Evolutionary conservation across 2,888 invertebrate species (phyloP).

Genomic region (Alloplasta piceator): DNA sequence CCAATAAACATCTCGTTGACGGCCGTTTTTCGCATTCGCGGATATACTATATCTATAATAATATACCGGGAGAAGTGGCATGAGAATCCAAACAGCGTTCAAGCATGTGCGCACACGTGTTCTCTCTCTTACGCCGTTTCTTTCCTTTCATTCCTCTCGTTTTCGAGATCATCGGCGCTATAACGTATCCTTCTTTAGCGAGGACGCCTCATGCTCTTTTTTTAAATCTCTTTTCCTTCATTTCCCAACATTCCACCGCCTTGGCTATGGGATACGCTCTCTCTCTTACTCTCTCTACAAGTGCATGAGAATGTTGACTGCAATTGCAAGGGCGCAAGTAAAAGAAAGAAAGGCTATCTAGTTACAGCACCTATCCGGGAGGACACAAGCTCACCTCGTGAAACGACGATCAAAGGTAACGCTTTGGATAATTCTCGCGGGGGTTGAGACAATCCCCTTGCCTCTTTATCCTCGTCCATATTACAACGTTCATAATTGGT

Average conservation of each 20-base stretch:
- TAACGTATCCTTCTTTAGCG: conserved; percentile 67
- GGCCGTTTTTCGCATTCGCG: conserved; percentile 42
- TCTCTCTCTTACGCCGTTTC: conserved; percentile 35
- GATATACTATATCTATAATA: conserved; percentile 54
- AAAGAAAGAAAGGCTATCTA: conserved; percentile 51
- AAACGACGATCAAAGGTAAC: conserved; percentile 69
- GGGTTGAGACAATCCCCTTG: conserved; percentile 35
- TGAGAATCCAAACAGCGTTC: conserved; percentile 25
- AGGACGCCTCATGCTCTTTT: conserved; percentile 44
- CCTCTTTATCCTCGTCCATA: background rate
- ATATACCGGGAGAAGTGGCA: conserved; percentile 35
- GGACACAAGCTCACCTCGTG: conserved; percentile 3
- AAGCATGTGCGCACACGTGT: conserved; percentile 35
- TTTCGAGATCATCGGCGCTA: conserved; percentile 62
- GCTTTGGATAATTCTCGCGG: conserved; percentile 49
- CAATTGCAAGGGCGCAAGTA: conserved; percentile 51
- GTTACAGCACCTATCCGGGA: conserved; percentile 45
- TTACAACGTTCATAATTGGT: conserved; percentile 24
- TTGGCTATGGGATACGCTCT: conserved; percentile 40
- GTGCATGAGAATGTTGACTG: conserved; percentile 52
- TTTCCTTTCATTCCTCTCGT: conserved; percentile 59
- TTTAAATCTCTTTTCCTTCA: conserved; percentile 34
- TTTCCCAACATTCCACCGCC: conserved; percentile 67
- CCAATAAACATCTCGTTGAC: conserved; percentile 58
- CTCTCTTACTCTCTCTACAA: conserved; percentile 15